Evolutionary conservation across 2,888 invertebrate genomes (phyloP).

Genomic region (Gnatocerus cornutus): DNA sequence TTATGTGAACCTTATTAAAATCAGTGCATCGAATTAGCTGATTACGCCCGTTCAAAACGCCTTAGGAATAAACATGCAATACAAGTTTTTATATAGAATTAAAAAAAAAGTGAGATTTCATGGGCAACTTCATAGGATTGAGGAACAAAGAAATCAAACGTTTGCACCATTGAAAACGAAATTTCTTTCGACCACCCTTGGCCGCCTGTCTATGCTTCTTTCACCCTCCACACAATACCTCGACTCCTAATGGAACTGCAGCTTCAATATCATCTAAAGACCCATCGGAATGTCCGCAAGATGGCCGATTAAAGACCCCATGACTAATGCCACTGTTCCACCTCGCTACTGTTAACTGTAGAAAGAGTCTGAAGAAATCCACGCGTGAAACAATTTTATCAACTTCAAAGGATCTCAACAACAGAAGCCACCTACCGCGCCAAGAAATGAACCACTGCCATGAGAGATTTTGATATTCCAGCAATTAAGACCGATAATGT

Average conservation of each 20-base stretch:
- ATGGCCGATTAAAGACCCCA: conserved; percentile 14
- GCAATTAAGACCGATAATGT: no score
- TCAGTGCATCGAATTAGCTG: no score
- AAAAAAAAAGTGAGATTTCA: no score
- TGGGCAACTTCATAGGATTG: no score
- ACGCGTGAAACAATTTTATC: conserved; percentile 41
- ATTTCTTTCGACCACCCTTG: no score
- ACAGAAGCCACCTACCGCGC: conserved; percentile 24
- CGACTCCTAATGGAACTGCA: neutral
- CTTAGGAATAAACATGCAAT: no score
- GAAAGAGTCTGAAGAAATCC: conserved; percentile 18
- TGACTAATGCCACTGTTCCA: conserved; percentile 18
- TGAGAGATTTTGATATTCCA: neutral
- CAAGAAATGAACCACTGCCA: conserved; percentile 12
- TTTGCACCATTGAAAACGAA: no score
- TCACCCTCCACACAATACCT: neutral
- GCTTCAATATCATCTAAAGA: conserved; percentile 2
- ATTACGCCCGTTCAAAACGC: no score
- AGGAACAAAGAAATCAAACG: no score
- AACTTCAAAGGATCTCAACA: conserved; percentile 33
- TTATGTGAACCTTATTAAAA: no score
- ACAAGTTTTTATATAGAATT: no score
- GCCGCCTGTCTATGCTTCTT: neutral
- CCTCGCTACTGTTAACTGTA: conserved; percentile 24
- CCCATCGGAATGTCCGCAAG: conserved; percentile 20